Evolutionary conservation across 2,797 vertebrate genomes (phyloP).

Genomic region (Platyrinchus mystaceus): DNA sequence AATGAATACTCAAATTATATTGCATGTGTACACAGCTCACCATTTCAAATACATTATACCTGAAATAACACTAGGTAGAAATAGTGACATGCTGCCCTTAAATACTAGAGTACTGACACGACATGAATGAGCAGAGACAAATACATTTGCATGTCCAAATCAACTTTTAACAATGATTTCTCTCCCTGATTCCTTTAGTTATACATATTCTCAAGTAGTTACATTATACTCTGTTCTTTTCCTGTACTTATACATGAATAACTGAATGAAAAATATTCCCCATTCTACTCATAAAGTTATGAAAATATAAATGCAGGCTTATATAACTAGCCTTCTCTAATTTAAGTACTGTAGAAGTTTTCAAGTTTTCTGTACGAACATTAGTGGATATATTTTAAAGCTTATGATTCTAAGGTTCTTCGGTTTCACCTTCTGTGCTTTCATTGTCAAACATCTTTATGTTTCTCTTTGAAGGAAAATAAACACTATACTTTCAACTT

Average conservation of each 20-base stretch:
- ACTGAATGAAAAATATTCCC: background rate
- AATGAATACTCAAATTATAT: background rate
- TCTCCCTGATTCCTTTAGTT: background rate
- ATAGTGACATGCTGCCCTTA: background rate
- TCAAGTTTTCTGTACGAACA: background rate
- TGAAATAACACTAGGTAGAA: background rate
- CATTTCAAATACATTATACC: background rate
- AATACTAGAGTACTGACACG: background rate
- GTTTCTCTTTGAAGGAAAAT: background rate
- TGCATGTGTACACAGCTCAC: background rate
- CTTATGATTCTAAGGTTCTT: background rate
- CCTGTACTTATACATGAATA: background rate
- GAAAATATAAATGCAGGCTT: background rate
- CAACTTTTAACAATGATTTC: background rate
- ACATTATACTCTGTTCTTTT: background rate
- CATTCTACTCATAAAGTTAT: background rate
- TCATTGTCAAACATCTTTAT: background rate
- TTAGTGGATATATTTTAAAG: background rate
- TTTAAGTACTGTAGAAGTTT: background rate
- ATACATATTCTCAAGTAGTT: background rate
- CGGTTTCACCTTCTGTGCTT: background rate
- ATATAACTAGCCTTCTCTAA: background rate
- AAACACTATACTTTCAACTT: background rate
- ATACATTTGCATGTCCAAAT: background rate
- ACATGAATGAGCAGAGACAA: background rate